phyloP scores from a whole-genome alignment of 2,888 invertebrate genomes.

The Lutraria lutraria region DNA sequence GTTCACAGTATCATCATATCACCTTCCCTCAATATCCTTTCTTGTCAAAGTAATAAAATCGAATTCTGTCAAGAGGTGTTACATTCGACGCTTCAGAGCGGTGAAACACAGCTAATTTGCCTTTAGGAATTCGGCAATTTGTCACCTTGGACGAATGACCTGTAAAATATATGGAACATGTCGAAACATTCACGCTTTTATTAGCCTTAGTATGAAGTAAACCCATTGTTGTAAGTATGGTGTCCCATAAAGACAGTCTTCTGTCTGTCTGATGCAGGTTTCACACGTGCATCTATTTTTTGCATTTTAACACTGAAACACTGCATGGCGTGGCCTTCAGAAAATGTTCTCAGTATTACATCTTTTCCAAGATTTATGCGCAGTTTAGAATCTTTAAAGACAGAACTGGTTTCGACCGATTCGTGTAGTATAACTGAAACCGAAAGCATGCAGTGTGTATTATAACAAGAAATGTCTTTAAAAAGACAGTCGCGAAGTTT shows the following conservation, averaged over 20 bases:
- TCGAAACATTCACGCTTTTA: constrained; percentile 3
- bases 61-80: not conserved
- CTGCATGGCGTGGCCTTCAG: too few relatives aligned
- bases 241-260: not conserved
- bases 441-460: too few relatives aligned
- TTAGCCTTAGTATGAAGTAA: not conserved
- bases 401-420: too few relatives aligned
- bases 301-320: too few relatives aligned
- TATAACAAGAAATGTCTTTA: too few relatives aligned
- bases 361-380: too few relatives aligned
- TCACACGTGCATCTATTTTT: too few relatives aligned
- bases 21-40: constrained; percentile 18
- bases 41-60: constrained; percentile 29
- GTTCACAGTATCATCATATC: constrained; percentile 38
- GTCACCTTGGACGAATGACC: constrained; percentile 7
- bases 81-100: constrained; percentile 8
- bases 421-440: too few relatives aligned
- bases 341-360: too few relatives aligned
- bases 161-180: constrained; percentile 26
- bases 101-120: constrained; percentile 28
- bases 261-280: not conserved
- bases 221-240: not conserved
- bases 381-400: too few relatives aligned
- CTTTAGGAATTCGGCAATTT: constrained; percentile 36
- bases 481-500: too few relatives aligned